Percentiles rank a stretch among this genome's conserved stretches.
phyloP scores from a whole-genome alignment of 2,888 invertebrate species.

The Macroteleia sp. region DNA sequence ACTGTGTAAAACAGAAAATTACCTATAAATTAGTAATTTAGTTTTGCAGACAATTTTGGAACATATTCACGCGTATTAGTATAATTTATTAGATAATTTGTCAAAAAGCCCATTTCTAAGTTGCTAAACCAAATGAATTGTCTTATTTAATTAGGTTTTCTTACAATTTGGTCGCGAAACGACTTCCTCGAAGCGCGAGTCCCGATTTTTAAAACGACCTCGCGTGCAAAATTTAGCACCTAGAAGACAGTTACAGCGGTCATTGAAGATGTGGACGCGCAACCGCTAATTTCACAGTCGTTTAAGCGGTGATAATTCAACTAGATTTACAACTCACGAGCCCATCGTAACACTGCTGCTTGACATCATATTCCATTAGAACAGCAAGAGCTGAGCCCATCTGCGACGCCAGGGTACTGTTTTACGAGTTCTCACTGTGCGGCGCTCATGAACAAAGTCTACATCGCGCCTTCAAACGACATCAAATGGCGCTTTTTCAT shows the following conservation, averaged over 20 bases:
- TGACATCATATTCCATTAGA: conserved; percentile 69
- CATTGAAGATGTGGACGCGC: conserved; percentile 73
- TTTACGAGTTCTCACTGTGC: conserved; percentile 65
- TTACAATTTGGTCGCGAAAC: background rate
- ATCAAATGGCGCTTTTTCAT: conserved; percentile 34
- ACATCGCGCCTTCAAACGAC: conserved; percentile 37
- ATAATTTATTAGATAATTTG: no score
- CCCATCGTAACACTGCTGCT: conserved; percentile 54
- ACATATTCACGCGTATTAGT: no score
- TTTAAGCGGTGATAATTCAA: conserved; percentile 82
- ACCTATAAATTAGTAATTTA: no score
- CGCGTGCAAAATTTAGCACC: conserved; percentile 80
- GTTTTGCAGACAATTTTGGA: no score
- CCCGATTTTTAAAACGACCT: conserved; percentile 33
- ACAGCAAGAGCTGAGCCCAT: conserved; percentile 50
- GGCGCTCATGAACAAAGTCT: conserved; percentile 45
- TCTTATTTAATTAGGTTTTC: conserved; percentile 4
- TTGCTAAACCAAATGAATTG: background rate
- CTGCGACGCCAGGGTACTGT: conserved; percentile 44
- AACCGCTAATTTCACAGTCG: conserved; percentile 84
- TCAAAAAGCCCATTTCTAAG: no score
- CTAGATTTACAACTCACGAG: conserved; percentile 78
- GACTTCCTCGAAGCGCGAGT: conserved; percentile 24
- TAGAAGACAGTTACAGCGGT: conserved; percentile 82
- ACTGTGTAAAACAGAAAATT: no score